A percentile compares a stretch with the other conserved stretches of the same genome.
Evolutionary conservation across 23 tunicate genomes (phyloP).

Genomic region (Trididemnum clinides): DNA sequence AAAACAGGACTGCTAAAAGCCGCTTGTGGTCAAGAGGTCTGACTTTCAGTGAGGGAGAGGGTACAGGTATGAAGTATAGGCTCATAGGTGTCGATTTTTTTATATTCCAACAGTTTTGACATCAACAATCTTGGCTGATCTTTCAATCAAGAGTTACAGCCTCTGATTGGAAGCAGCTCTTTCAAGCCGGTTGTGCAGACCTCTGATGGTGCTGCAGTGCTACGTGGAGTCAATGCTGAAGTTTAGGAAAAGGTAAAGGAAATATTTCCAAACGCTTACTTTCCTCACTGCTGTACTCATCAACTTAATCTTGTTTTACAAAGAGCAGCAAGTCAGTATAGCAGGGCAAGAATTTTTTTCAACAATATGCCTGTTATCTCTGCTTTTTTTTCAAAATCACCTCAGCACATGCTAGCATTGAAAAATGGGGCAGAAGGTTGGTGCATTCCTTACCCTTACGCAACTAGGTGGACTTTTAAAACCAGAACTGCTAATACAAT

Average conservation of each 20-base stretch:
- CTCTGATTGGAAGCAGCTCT: neutral
- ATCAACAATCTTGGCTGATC: neutral
- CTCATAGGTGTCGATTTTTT: conserved; percentile 18
- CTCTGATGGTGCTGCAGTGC: conserved; percentile 18
- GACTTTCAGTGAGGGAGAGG: too few species aligned
- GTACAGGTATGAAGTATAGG: too few species aligned
- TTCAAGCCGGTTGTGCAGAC: conserved; percentile 1
- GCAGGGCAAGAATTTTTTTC: neutral
- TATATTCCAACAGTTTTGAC: neutral
- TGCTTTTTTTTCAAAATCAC: conserved; percentile 18
- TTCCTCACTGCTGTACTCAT: neutral
- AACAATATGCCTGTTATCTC: neutral
- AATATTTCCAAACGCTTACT: conserved; percentile 5
- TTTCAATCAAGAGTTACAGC: conserved; percentile 1
- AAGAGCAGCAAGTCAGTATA: neutral
- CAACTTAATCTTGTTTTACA: neutral
- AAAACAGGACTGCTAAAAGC: too few species aligned
- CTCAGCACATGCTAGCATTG: neutral
- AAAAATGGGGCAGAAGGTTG: neutral
- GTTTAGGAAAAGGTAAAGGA: conserved; percentile 9
- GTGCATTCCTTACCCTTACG: neutral
- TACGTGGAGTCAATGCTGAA: neutral
- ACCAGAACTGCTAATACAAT: neutral
- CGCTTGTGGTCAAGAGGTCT: too few species aligned
- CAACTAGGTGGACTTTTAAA: conserved; percentile 32